Percentiles rank a stretch among this genome's conserved stretches.
phyloP scores from a whole-genome alignment of 1,140 invertebrate species.

The Drosophila baimaii region DNA sequence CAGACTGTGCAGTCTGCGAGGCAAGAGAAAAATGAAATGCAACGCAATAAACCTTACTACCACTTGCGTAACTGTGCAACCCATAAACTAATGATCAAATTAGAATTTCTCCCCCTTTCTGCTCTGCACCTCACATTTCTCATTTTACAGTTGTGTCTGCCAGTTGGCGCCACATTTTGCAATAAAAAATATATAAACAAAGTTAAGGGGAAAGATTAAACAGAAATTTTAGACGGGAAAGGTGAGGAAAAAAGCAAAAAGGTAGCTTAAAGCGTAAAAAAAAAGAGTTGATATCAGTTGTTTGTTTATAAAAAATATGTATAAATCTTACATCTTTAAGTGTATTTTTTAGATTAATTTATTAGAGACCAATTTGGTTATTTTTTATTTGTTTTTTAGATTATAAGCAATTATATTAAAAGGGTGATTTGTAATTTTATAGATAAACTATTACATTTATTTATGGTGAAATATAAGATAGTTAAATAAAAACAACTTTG shows the following conservation, averaged over 20 bases:
- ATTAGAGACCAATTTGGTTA: no score
- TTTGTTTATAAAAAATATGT: not conserved
- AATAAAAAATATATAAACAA: conserved; percentile 68
- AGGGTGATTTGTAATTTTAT: no score
- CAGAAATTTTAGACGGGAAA: conserved; percentile 28
- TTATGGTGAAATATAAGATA: no score
- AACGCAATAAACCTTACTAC: conserved; percentile 72
- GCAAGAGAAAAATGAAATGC: conserved; percentile 61
- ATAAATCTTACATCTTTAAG: no score
- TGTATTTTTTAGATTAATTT: no score
- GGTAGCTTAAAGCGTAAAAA: not conserved
- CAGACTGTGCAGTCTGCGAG: conserved; percentile 2
- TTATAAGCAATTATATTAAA: not conserved
- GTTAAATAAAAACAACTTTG: not conserved
- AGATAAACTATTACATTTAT: no score
- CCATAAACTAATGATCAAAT: conserved; percentile 62
- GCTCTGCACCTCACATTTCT: not conserved
- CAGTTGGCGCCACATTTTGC: conserved; percentile 71
- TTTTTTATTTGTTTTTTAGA: no score
- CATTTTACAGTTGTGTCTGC: conserved; percentile 22
- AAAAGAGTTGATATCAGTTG: no score
- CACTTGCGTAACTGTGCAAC: conserved; percentile 71
- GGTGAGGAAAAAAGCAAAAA: not conserved
- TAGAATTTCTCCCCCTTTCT: conserved; percentile 44
- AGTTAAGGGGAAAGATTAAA: conserved; percentile 17